These are phyloP conservation scores for Rallus limicola DNA, from an alignment of 2,113 vertebrate genomes.

Conservation along the genomic window DNA sequence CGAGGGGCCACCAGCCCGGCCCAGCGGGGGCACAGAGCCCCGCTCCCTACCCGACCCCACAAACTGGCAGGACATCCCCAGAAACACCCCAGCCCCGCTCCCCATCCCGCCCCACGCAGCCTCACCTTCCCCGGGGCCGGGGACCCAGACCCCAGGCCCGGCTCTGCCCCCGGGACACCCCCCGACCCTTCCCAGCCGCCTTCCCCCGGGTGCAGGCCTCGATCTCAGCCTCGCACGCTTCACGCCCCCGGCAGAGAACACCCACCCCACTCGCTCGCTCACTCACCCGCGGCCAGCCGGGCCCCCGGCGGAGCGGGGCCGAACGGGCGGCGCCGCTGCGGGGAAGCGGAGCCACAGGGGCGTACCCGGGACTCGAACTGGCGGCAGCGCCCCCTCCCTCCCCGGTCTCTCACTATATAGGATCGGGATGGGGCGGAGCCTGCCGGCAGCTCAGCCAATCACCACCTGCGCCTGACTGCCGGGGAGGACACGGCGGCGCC, in stretches of 20 bases:
- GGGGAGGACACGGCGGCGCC: neutral
- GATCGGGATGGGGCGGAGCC: neutral
- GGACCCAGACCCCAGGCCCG: neutral
- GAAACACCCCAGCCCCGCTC: neutral
- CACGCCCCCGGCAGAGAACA: neutral
- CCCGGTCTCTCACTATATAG: neutral
- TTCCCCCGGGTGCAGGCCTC: neutral
- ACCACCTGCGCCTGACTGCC: neutral
- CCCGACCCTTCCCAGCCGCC: neutral
- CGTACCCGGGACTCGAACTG: neutral
- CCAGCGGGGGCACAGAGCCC: no score
- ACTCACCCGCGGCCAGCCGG: neutral
- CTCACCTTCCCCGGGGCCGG: no score
- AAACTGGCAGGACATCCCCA: no score
- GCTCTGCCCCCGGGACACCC: neutral
- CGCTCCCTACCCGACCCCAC: no score
- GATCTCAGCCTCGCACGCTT: neutral
- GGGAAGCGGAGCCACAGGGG: rapidly evolving
- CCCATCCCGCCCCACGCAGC: no score
- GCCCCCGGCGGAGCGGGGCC: neutral
- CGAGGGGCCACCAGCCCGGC: neutral
- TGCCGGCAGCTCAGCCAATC: neutral
- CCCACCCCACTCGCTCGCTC: neutral
- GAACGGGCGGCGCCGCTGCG: neutral
- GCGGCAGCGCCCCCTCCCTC: neutral